These are phyloP conservation scores for Ptycholaimellus sp. DNA, from an alignment of 2,888 invertebrate species.

Conservation along the genomic window DNA sequence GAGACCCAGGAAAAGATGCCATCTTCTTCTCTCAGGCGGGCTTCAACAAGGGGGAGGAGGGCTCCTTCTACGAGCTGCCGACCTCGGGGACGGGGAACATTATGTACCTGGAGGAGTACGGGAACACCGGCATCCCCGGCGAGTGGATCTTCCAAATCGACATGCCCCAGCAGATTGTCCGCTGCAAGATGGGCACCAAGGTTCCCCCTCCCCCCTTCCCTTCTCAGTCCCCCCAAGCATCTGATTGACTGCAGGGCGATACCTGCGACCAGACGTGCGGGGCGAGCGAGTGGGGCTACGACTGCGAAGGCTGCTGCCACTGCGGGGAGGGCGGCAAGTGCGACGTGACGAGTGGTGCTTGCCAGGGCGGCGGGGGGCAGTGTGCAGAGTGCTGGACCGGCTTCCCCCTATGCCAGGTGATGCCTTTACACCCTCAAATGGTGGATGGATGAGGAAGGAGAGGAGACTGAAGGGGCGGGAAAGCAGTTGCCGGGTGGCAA, in stretches of 20 bases:
- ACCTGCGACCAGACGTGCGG: too few relatives aligned
- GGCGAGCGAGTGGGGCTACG: constrained; percentile 21
- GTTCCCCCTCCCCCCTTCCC: too few relatives aligned
- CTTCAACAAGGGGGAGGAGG: constrained; percentile 19
- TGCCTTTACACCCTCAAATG: too few relatives aligned
- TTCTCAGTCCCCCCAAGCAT: too few relatives aligned
- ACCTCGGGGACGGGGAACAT: constrained; percentile 22
- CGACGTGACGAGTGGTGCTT: constrained; percentile 17
- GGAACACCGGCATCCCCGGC: constrained; percentile 22
- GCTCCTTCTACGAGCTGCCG: constrained; percentile 16
- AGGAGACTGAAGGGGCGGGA: too few relatives aligned
- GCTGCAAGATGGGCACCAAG: constrained; percentile 24
- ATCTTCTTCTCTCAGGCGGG: constrained; percentile 14
- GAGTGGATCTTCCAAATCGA: constrained; percentile 25
- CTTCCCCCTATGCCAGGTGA: constrained; percentile 13
- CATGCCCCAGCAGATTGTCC: constrained; percentile 13
- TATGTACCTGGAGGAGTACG: constrained; percentile 23
- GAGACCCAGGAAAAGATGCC: too few relatives aligned
- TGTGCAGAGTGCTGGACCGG: constrained; percentile 21
- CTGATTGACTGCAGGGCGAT: too few relatives aligned
- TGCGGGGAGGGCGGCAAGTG: constrained; percentile 17
- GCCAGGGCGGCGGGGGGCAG: constrained; percentile 10
- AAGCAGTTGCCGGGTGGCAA: too few relatives aligned
- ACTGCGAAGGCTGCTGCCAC: constrained; percentile 23
- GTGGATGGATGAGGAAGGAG: too few relatives aligned